phyloP scores from a whole-genome alignment of 64 coral and sea anemone species.

The Montipora efflorescens region DNA sequence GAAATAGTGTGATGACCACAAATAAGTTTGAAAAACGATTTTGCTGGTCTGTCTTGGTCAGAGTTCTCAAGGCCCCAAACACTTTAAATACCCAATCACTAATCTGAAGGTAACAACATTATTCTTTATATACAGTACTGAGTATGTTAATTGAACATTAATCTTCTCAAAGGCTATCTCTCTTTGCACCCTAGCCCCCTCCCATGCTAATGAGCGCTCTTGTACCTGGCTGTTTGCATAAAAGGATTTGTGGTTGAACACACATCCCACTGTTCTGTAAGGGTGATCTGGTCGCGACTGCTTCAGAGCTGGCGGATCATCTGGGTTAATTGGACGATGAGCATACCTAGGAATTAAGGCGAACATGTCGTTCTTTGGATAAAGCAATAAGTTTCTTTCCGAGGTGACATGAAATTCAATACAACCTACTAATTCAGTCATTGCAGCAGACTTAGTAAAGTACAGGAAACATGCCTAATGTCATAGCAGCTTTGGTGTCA shows the following conservation, averaged over 20 bases:
- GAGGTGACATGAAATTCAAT: background rate
- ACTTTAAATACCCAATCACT: too few relatives aligned
- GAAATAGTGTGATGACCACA: too few relatives aligned
- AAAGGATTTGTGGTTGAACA: conserved; percentile 92
- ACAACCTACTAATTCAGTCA: background rate
- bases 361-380: background rate
- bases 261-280: conserved; percentile 95
- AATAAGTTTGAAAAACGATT: too few relatives aligned
- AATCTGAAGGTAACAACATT: too few relatives aligned
- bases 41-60: too few relatives aligned
- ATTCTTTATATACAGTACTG: too few relatives aligned
- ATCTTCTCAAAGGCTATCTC: too few relatives aligned
- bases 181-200: too few relatives aligned
- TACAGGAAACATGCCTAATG: too few relatives aligned
- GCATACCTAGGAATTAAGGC: conserved; percentile 64
- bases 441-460: background rate
- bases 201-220: background rate
- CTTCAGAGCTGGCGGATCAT: conserved; percentile 92
- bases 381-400: background rate
- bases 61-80: too few relatives aligned
- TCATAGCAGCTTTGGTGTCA: too few relatives aligned
- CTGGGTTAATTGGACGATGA: conserved; percentile 91
- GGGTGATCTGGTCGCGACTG: conserved; percentile 78
- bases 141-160: too few relatives aligned
- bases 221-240: conserved; percentile 98